A percentile compares a stretch with the other conserved stretches of the same genome.
Conservation (phyloP, 2,888 invertebrate genomes). For the Malachius bipustulatus region DNA sequence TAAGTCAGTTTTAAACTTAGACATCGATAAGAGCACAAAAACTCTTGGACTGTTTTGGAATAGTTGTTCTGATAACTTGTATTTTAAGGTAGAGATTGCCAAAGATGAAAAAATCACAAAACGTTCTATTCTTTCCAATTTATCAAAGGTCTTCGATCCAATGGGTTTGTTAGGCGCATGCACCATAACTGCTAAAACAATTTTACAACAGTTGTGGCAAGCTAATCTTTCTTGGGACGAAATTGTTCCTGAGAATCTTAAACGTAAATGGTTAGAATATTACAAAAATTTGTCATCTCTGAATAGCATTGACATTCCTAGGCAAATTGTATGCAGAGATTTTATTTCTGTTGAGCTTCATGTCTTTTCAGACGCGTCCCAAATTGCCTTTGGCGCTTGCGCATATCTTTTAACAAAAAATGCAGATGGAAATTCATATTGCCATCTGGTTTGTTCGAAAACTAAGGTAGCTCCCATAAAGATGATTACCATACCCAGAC, state of each 20-base stretch:
- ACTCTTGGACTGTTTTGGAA: constrained; percentile 12
- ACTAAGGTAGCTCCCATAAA: too few species aligned
- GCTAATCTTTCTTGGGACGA: constrained; percentile 16
- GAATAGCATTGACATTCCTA: constrained; percentile 1
- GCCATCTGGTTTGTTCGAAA: too few species aligned
- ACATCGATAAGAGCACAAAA: constrained; percentile 5
- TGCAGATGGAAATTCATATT: too few species aligned
- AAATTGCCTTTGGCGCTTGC: too few species aligned
- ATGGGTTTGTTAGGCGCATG: constrained; percentile 14
- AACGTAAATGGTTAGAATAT: not conserved
- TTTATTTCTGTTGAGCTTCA: too few species aligned
- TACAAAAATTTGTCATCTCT: not conserved
- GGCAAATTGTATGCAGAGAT: too few species aligned
- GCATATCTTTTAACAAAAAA: too few species aligned
- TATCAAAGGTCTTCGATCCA: constrained; percentile 16
- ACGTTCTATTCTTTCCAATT: constrained; percentile 10
- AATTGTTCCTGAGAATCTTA: constrained; percentile 11
- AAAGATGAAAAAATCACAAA: constrained; percentile 6
- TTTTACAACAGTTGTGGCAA: constrained; percentile 16
- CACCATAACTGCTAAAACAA: constrained; percentile 14
- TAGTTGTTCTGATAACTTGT: constrained; percentile 6
- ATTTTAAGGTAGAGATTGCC: constrained; percentile 4
- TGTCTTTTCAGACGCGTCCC: too few species aligned
- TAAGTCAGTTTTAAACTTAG: not conserved
- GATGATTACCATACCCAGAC: too few species aligned